Evolutionary conservation across 2,797 vertebrate species (phyloP), one percentile per base, ranked within the genome.

Genomic region (Melanotaenia maccullochi): DNA sequence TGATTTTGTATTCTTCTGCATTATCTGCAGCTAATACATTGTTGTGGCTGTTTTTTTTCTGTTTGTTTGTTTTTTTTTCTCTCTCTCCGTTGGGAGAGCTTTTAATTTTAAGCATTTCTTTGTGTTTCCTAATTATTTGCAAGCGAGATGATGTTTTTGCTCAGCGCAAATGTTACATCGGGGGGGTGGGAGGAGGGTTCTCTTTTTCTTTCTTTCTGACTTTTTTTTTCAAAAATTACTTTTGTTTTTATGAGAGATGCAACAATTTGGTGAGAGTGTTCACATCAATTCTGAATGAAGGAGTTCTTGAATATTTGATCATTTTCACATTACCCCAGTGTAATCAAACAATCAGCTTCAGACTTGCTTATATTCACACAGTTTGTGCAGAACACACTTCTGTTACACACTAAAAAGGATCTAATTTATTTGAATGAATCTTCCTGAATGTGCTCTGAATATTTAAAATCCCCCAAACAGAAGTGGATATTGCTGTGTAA

Each of bases 261-360:
- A 42, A 64, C 25, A 33, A 30, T 65, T 58, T n/a, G 42, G 28
- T 65, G 28, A 75, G 18, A 57, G 33, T 54, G 44, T 80, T 81
- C 61, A 61, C 56, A 60, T 55, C 64, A 51, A 73, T 60, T 60
- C 65, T 47, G 42, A 76, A 68, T 65, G 47, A 57, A 62, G 58
- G 60, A 30, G 57, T 24, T 47, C 54, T 60, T 84, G 60, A 81
- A 85, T 87, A 82, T 82, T 85, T 81, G 67, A 85, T 69, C 42
- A 65, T 54, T 2, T 11, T 57, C 66, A 76, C 61, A 79, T 71
- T 79, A 57, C 22, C 60, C 30, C 30, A 30, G 75, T 12, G 66
- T 68, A 60, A 79, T 82, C 78, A 81, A 71, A 84, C 54, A 65
- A 82, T 82, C 52, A 60, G 25, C 78, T 84, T 78, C 68, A 61